These are phyloP conservation scores for Pristionchus maxplancki DNA, from an alignment of 2,888 invertebrate species.

Conservation along the genomic window DNA sequence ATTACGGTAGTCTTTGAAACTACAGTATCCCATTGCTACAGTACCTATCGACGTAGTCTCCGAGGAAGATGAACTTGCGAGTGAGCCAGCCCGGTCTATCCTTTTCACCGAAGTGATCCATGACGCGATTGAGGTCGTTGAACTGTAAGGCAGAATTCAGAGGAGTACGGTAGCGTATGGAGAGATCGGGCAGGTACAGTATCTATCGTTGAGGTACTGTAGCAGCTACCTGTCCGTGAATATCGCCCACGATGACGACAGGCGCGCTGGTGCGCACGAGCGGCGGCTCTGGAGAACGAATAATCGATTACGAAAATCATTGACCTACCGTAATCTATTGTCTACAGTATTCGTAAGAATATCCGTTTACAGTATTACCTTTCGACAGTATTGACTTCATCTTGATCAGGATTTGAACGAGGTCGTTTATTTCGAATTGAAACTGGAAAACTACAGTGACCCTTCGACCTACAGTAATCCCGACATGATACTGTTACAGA, in stretches of 20 bases:
- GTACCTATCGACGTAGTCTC: constrained; percentile 31
- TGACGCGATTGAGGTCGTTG: background rate
- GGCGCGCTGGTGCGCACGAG: background rate
- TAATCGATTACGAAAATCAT: background rate
- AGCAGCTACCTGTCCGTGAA: constrained; percentile 25
- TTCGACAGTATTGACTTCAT: background rate
- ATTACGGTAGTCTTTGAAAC: background rate
- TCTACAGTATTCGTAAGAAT: no score
- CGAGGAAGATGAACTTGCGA: background rate
- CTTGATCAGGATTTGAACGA: background rate
- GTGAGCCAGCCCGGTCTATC: background rate
- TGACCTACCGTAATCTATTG: background rate
- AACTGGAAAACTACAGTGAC: background rate
- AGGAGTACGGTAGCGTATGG: background rate
- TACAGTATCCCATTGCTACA: background rate
- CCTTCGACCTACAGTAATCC: no score
- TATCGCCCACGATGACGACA: background rate
- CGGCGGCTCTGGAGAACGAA: background rate
- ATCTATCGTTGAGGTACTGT: background rate
- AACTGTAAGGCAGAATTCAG: background rate
- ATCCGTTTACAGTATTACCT: background rate
- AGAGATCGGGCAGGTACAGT: background rate
- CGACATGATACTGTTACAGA: no score
- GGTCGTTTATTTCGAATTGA: background rate
- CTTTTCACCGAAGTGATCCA: background rate